A percentile compares a stretch with the other conserved stretches of the same genome.
Evolutionary conservation across 2,113 vertebrate genomes (phyloP).

Genomic region (Thomomys bottae): DNA sequence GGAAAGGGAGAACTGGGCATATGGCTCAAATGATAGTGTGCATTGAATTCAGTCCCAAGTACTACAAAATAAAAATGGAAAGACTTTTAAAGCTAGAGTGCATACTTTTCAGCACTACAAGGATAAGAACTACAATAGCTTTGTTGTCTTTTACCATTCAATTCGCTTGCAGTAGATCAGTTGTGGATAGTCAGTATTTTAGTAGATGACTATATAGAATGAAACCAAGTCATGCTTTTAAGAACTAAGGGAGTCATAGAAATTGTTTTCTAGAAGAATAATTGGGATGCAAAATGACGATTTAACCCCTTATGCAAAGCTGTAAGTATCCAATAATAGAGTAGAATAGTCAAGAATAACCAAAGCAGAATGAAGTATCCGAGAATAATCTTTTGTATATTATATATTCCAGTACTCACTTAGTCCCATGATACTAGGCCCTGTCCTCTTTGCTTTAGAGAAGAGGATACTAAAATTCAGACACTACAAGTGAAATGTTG

Average conservation of each 20-base stretch:
- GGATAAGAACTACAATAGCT: background rate
- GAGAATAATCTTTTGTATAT: background rate
- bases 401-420: conserved; percentile 8
- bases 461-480: conserved; percentile 53
- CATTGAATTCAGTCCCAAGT: too few species aligned
- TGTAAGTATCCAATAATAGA: background rate
- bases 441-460: background rate
- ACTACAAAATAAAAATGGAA: background rate
- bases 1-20: too few species aligned
- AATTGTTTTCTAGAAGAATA: background rate
- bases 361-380: background rate
- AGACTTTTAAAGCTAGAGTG: background rate
- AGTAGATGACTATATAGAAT: background rate
- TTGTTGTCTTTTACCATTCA: background rate
- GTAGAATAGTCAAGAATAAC: background rate
- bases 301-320: background rate
- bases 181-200: background rate
- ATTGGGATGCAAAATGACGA: background rate
- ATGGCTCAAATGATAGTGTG: too few species aligned
- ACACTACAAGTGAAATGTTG: background rate
- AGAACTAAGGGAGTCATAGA: background rate
- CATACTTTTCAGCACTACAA: background rate
- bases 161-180: background rate
- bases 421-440: background rate
- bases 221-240: background rate